These are phyloP conservation scores for Ictalurus furcatus DNA, from an alignment of 2,113 vertebrate genomes.

Conservation along the genomic window DNA sequence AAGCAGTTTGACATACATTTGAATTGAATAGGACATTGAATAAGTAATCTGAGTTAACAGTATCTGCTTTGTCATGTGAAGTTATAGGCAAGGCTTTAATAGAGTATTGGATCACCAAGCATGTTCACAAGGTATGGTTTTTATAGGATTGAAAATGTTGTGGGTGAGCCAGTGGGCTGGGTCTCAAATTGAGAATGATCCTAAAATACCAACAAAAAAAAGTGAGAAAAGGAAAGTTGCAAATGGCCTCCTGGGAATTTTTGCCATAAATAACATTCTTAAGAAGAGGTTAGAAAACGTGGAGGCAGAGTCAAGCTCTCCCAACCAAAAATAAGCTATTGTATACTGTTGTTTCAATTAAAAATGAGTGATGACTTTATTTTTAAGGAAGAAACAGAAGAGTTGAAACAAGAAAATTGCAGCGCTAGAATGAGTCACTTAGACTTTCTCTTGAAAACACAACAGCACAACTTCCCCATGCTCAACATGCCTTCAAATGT, in stretches of 20 bases:
- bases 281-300: background rate
- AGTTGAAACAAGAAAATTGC: background rate
- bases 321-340: background rate
- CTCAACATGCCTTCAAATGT: background rate
- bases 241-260: background rate
- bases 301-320: background rate
- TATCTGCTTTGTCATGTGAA: no score
- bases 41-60: no score
- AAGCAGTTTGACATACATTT: background rate
- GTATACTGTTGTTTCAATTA: background rate
- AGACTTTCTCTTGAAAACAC: background rate
- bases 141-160: background rate
- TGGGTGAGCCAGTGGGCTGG: background rate
- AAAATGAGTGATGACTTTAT: background rate
- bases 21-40: background rate
- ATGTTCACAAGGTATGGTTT: background rate
- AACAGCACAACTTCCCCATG: background rate
- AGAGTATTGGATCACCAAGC: background rate
- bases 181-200: background rate
- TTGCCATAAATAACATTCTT: background rate
- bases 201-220: background rate
- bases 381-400: background rate
- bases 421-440: background rate
- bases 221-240: background rate
- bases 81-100: background rate